These are phyloP conservation scores for Aphyosemion australe DNA, from an alignment of 2,113 vertebrate species.

Conservation along the genomic window DNA sequence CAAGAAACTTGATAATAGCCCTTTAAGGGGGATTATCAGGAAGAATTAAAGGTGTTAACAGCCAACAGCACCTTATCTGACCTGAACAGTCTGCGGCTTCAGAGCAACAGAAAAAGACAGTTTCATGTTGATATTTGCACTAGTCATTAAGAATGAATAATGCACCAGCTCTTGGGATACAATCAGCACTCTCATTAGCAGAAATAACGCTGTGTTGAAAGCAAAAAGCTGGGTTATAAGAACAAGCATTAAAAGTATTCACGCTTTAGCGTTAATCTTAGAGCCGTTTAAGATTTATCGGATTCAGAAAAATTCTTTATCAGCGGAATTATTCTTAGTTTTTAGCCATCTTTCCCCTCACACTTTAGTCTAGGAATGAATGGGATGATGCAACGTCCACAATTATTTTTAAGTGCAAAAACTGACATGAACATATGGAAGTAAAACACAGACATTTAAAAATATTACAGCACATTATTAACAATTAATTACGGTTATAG, in stretches of 20 bases:
- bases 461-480: rapidly evolving
- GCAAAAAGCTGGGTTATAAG: no score
- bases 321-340: no score
- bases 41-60: not conserved
- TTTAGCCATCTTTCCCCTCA: no score
- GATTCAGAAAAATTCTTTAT: not conserved
- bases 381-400: slow-evolving; percentile 59
- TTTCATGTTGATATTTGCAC: not conserved
- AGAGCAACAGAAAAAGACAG: not conserved
- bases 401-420: not conserved
- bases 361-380: slow-evolving; percentile 3
- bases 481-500: not conserved
- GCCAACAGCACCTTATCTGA: not conserved
- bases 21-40: no score
- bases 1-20: not conserved
- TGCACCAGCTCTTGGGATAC: not conserved
- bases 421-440: not conserved
- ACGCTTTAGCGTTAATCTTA: not conserved
- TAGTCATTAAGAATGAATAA: not conserved
- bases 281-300: not conserved
- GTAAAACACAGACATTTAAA: rapidly evolving
- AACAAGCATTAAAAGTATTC: no score
- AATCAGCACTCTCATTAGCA: no score
- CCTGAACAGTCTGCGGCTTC: not conserved
- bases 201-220: no score